These are phyloP conservation scores for Cryptocephalus moraei DNA, from an alignment of 2,888 invertebrate genomes.

Conservation along the genomic window DNA sequence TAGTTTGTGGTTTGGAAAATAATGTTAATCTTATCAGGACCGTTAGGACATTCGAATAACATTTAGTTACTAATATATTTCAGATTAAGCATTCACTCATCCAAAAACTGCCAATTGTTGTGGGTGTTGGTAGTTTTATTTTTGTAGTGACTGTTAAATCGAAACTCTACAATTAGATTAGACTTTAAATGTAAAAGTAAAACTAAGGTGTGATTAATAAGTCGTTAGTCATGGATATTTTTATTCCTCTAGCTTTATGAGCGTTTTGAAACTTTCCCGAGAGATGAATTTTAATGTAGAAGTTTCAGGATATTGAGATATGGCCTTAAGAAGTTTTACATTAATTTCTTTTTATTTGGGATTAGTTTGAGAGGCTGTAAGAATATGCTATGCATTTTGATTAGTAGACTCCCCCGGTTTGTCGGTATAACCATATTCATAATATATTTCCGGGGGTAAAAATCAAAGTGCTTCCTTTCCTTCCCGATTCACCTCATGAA, in stretches of 20 bases:
- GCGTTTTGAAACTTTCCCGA: not conserved
- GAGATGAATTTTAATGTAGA: not conserved
- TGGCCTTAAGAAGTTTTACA: conserved; percentile 15
- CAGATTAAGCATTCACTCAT: too few relatives aligned
- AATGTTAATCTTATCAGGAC: too few relatives aligned
- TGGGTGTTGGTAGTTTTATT: too few relatives aligned
- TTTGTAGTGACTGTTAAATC: too few relatives aligned
- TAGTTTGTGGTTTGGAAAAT: too few relatives aligned
- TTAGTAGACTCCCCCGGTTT: conserved; percentile 28
- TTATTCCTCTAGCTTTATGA: not conserved
- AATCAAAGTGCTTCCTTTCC: conserved; percentile 35
- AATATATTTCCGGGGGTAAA: conserved; percentile 36
- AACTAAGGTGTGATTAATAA: too few relatives aligned
- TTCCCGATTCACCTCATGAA: conserved; percentile 33
- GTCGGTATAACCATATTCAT: conserved; percentile 35
- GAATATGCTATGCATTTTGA: conserved; percentile 38
- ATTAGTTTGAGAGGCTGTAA: conserved; percentile 27
- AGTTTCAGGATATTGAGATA: conserved; percentile 5
- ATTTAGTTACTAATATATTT: too few relatives aligned
- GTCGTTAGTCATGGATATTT: too few relatives aligned
- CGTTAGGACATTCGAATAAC: too few relatives aligned
- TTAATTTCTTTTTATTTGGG: conserved; percentile 32
- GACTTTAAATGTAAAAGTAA: too few relatives aligned
- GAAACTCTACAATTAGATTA: too few relatives aligned
- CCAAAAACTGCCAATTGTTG: too few relatives aligned